Base-by-base conservation (phyloP, 2,113 vertebrate genomes). In the Dissostichus mawsoni region DNA sequence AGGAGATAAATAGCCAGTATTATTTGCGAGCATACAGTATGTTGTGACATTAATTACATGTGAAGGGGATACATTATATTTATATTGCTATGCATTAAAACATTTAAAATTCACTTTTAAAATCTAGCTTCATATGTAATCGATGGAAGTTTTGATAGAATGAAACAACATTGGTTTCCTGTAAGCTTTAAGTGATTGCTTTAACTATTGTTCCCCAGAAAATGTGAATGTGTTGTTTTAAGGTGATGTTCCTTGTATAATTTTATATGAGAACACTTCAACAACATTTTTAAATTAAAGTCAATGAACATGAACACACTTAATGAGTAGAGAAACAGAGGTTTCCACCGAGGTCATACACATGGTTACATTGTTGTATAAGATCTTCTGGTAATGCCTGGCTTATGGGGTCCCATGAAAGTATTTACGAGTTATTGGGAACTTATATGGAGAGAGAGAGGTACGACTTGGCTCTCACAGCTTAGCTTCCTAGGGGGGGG, bases 341-440 rank as follows among this genome's bases (percentile, higher is more conserved):
- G 65, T 47, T 55, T 84, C 74, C n/a, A 61, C 33, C 8, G 23
- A 77, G 25, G 76, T 82, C 69, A 78, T 48, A 71, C 69, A 83
- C 51, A 65, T 76, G 63, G 76, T 62, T 66, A 82, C 61, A 72
- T 71, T 80, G 25, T 81, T 88, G 68, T 70, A 59, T 73, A 69
- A 87, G 87, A 81, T 86, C 69, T 90, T 23, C 72, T 67, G 36
- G 47, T 85, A 91, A 89, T 82, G 74, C 50, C 8, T 53, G 74
- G 89, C 82, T 92, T 90, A 90, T 51, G 63, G 48, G 67, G 78
- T 90, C 86, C 73, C 85, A 82, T 92, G 90, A 89, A 91, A 88
- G 87, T 87, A 86, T 90, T 92, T 83, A 91, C 77, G 88, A 73
- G 85, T 91, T 92, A 93, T 88, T 90, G 80, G 77, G 76, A 86